Base-by-base conservation (phyloP, 2,113 vertebrate genomes). In the Datnioides undecimradiatus region DNA sequence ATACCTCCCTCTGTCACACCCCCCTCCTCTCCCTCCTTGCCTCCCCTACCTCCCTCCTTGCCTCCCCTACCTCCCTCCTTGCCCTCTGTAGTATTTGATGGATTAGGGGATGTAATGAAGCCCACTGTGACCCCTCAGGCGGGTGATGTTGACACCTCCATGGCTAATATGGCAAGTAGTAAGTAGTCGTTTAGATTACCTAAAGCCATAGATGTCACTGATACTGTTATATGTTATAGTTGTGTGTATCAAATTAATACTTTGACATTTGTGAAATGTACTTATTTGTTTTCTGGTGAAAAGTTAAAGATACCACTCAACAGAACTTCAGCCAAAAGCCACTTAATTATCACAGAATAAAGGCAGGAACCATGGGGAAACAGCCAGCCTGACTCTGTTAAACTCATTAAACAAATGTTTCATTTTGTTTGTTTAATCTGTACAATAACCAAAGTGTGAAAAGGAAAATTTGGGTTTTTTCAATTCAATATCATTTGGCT, bases 121-220 rank as follows among this genome's bases (percentile, higher is more conserved):
- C 98, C 98, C 83, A 97, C 97, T 11, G 93, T 97, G 95, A 96
- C 95, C 86, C 97, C 98, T 70, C 90, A 97, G 78, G 95, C 96
- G 31, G 96, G 97, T 9, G 97, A 99, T 82, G 96, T 99, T 88
- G 98, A 99, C 89, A 96, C 97, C 0, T 98, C 97, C 79, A 96
- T 99, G 92, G 98, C 98, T 92, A 99, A 96, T 92, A 94, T 99
- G 96, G 96, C 98, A 85, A 97, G 97, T 95, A 99, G 98, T 99
- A 95, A 96, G 98, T 98, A 91, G 84, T 78, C 17, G 2, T 70
- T 75, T 72, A 86, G 64, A 78, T 51, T 16, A 38, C 54, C 48
- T 65, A 8, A 66, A 41, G 51, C 31, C 17, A 21, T 27, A 60
- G 25, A 67, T 59, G 48, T 41, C 17, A 10, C 21, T 38, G 23